Percentiles rank a stretch among this genome's conserved stretches.
phyloP scores from a whole-genome alignment of 2,797 vertebrate species.

The Sebastes matsubarae region DNA sequence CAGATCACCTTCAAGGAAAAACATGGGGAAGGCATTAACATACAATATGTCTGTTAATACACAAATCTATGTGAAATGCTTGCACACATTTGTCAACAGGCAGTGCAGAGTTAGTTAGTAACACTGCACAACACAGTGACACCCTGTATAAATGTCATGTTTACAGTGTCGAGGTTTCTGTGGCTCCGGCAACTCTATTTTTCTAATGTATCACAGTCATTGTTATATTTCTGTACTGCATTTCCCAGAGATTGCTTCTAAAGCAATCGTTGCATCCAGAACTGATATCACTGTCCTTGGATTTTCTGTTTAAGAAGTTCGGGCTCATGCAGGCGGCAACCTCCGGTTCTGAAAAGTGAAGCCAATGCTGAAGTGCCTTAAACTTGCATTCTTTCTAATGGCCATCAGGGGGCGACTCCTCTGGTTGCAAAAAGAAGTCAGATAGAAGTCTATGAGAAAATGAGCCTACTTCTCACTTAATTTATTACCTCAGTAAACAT shows the following conservation, averaged over 20 bases:
- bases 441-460: neutral
- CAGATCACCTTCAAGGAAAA: conserved; percentile 81
- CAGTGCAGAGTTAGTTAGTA: neutral
- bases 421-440: neutral
- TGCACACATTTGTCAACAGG: neutral
- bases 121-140: neutral
- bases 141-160: neutral
- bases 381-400: neutral
- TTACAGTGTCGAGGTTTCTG: neutral
- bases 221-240: neutral
- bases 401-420: neutral
- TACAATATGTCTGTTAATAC: neutral
- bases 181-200: neutral
- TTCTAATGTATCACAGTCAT: neutral
- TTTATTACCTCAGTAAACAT: neutral
- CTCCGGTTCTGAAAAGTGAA: too few species aligned
- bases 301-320: neutral
- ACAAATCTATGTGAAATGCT: neutral
- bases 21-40: neutral
- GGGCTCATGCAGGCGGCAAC: neutral
- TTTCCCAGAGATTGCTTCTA: neutral
- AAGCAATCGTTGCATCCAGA: neutral
- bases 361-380: neutral
- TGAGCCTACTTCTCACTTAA: neutral
- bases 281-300: neutral